Base-by-base conservation (phyloP, 2,113 vertebrate species). In the Nibea coibor region DNA sequence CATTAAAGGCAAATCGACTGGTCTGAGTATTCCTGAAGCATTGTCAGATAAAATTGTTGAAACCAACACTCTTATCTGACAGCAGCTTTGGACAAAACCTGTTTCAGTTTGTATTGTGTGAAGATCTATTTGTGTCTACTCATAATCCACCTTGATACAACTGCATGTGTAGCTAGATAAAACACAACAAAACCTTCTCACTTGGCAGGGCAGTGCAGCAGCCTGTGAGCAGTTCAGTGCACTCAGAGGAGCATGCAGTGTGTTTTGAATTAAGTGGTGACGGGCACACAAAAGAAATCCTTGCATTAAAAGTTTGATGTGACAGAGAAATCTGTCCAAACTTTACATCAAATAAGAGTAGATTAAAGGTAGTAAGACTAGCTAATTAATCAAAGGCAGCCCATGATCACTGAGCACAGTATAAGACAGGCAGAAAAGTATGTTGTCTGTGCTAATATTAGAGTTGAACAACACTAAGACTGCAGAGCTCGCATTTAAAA, bases 111-210 rank as follows among this genome's bases (percentile, higher is more conserved):
- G 48, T 58, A 56, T 53, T 26, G 11, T 4, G 5, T 59, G n/a
- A 63, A 59, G 10, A 14, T 45, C 12, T 45, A 45, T 39, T 39
- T 45, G 43, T 45, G 22, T 50, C 22, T 24, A 31, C 57, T 66
- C 66, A 15, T 65, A 69, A 62, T 68, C 19, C 54, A 62, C 24
- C 10, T 48, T 56, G 66, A 78, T 17, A 53, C 20, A 12, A 47
- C 43, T 31, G 20, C 35, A 64, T 54, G 47, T 50, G 68, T 22
- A 12, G 45, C 22, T 5, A n/a, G 39, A 58, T 66, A 68, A 59
- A 67, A 72, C 70, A 42, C 16, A 51, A 65, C 26, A 47, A 45
- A 24, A 50, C 26, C 56, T 1, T 10, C 43, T 47, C 1, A 53
- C 42, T 42, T 56, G 31, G 20, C 42, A 54, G 63, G 14, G 43